Percentiles rank a stretch among this genome's conserved stretches.
Conservation (phyloP, 1,140 invertebrate species). For the Paraescarpia echinospica region DNA sequence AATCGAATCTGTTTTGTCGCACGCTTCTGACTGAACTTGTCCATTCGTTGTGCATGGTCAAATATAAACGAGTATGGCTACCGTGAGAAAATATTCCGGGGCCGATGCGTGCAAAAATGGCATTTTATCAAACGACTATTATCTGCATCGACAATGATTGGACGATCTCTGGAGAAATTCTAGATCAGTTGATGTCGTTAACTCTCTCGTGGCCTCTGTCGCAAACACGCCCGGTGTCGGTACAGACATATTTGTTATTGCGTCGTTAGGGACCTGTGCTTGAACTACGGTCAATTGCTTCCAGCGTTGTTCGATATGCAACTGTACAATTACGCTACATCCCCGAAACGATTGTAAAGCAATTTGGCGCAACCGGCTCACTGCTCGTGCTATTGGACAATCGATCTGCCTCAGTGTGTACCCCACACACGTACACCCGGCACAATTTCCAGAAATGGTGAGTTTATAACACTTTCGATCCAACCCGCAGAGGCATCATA, state of each 20-base stretch:
- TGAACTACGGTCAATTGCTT: not conserved
- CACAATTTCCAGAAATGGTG: not conserved
- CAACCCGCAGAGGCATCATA: not conserved
- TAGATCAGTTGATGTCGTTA: not conserved
- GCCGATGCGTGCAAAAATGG: not conserved
- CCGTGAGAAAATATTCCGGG: not conserved
- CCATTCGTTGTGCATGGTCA: not conserved
- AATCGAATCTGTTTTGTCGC: not conserved
- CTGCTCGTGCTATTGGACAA: not conserved
- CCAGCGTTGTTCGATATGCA: not conserved
- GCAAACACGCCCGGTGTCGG: not conserved
- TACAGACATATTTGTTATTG: not conserved
- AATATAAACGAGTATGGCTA: not conserved
- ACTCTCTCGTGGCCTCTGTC: not conserved
- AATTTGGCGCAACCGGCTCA: not conserved
- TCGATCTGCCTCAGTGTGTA: not conserved
- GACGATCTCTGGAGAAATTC: not conserved
- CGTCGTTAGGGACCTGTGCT: not conserved
- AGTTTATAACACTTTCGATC: not conserved
- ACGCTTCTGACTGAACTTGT: too few relatives aligned
- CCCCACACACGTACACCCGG: not conserved
- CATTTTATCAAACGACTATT: not conserved
- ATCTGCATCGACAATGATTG: not conserved
- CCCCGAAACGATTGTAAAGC: not conserved
- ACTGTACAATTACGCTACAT: slow-evolving; percentile 5